Evolutionary conservation across 2,888 invertebrate species (phyloP).

Genomic region (Schizaphis graminum): DNA sequence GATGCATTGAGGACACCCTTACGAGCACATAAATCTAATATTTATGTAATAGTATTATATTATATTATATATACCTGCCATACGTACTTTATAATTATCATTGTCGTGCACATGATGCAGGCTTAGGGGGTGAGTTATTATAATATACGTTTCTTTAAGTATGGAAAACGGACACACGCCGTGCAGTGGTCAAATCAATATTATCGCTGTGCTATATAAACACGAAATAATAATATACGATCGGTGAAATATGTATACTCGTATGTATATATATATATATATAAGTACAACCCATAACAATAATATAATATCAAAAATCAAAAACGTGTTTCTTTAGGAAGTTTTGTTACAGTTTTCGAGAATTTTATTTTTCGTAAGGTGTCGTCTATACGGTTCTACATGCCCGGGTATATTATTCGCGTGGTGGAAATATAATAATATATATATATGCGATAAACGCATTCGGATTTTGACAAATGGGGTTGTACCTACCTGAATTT

Average conservation of each 20-base stretch:
- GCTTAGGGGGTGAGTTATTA: neutral
- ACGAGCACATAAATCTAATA: neutral
- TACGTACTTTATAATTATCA: neutral
- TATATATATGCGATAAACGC: neutral
- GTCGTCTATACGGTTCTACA: neutral
- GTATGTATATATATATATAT: neutral
- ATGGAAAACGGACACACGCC: conserved; percentile 33
- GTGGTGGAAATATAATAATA: neutral
- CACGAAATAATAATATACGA: neutral
- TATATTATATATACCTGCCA: neutral
- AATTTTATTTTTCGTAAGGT: neutral
- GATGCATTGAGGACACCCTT: no score
- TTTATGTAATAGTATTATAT: neutral
- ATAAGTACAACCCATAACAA: neutral
- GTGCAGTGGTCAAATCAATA: conserved; percentile 44
- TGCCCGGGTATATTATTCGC: neutral
- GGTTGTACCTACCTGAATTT: conserved; percentile 13
- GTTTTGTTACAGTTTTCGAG: neutral
- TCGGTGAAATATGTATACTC: neutral
- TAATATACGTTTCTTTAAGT: neutral
- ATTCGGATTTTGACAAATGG: conserved; percentile 43
- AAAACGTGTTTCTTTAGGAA: neutral
- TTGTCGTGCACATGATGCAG: no score
- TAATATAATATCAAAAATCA: neutral
- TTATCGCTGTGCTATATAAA: conserved; percentile 24